phyloP scores from a whole-genome alignment of 2,113 vertebrate species.

The Scophthalmus maximus region DNA sequence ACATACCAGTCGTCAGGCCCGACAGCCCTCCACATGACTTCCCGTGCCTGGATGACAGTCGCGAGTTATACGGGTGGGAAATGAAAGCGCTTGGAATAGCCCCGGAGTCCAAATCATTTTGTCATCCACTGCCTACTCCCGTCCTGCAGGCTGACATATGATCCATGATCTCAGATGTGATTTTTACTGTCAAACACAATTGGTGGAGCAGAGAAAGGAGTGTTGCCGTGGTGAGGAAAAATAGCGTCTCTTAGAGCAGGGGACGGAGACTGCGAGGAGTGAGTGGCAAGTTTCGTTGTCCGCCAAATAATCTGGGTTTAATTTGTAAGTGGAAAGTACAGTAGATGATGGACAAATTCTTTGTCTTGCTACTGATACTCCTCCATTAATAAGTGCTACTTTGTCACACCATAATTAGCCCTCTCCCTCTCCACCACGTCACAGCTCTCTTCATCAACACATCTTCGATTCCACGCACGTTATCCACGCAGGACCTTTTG shows the following conservation, averaged over 20 bases:
- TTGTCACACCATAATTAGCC: constrained; percentile 48
- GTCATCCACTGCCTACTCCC: constrained; percentile 47
- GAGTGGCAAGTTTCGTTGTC: constrained; percentile 42
- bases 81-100: constrained; percentile 60
- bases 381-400: constrained; percentile 39
- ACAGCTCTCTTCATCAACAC: constrained; percentile 30
- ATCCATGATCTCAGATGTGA: constrained; percentile 72
- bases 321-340: constrained; percentile 38
- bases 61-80: constrained; percentile 39
- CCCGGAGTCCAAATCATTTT: constrained; percentile 63
- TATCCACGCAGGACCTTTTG: constrained; percentile 34
- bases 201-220: constrained; percentile 54
- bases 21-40: constrained; percentile 39
- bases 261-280: constrained; percentile 40
- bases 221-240: constrained; percentile 58
- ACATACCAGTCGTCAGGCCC: constrained; percentile 33
- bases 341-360: constrained; percentile 42
- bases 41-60: constrained; percentile 48
- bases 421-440: constrained; percentile 20
- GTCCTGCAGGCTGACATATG: constrained; percentile 58
- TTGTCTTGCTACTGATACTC: constrained; percentile 36
- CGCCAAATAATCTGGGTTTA: constrained; percentile 33
- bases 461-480: constrained; percentile 26
- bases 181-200: constrained; percentile 77
- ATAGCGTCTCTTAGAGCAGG: constrained; percentile 39